Evolutionary conservation across 2,888 invertebrate genomes (phyloP), one percentile per base, ranked within the genome.

Genomic region (Ashinkailepas kermadecensis): DNA sequence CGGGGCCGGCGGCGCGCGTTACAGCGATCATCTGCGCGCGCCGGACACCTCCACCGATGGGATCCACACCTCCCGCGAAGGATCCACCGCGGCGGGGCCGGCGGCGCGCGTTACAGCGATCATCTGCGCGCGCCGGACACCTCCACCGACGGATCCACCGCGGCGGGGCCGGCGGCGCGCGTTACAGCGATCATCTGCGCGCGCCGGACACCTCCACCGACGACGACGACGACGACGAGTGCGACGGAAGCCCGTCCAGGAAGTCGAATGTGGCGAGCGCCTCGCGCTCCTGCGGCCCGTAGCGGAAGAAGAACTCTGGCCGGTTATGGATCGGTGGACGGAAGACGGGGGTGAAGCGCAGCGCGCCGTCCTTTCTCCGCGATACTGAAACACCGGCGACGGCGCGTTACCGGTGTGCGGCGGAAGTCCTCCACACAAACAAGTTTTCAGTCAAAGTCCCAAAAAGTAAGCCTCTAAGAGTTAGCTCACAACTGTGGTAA

Each of bases 251-350:
- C 8, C 74, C 54, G 21, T 74, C 74, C 39, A 94, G 90, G 89
- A 94, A 94, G 89, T 93, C 93, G 89, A 94, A 94, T 85, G 91
- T 91, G 84, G 93, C 92, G 85, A 94, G 92, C 84, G 93, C 93
- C 86, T 93, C 93, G 84, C 90, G 90, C 87, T 94, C 93, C 86
- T 92, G 91, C 85, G 92, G 92, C 80, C 93, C 93, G 89, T 91
- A 94, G 85, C 93, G 91, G 83, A 92, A 91, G 90, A 91, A 94
- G 89, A 94, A 92, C 86, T 93, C 93, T 84, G 91, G 91, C 83
- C 93, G 90, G 85, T 92, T 93, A 86, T 94, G 91, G 89, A 94
- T 93, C 86, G 92, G 92, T 80, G 93, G 92, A 82, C 94, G 88
- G 21, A 86, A 85, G 82, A 90, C 86, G 11, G 85, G 85, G 58